A percentile compares a stretch with the other conserved stretches of the same genome.
Conservation (phyloP, 2,113 vertebrate species). For the Dicentrarchus labrax region DNA sequence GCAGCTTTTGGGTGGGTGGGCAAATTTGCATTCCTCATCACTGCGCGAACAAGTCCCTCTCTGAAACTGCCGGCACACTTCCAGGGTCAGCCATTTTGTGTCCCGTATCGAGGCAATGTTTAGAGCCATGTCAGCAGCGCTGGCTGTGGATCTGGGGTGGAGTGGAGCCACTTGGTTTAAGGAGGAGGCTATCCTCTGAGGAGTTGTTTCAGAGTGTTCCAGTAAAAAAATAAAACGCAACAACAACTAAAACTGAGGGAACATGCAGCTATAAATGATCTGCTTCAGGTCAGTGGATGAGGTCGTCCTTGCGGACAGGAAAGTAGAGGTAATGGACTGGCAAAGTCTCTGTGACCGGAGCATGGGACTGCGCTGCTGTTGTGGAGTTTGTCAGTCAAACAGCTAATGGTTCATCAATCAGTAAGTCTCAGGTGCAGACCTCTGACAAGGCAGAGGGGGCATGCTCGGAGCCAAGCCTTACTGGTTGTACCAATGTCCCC, state of each 20-base stretch:
- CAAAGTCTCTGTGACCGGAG: constrained; percentile 71
- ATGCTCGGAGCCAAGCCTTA: constrained; percentile 81
- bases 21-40: constrained; percentile 99
- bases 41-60: constrained; percentile 98
- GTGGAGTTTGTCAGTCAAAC: constrained; percentile 78
- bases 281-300: constrained; percentile 53
- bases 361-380: constrained; percentile 67
- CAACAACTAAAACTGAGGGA: constrained; percentile 49
- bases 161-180: constrained; percentile 54
- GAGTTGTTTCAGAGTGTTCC: constrained; percentile 34
- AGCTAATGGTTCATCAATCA: constrained; percentile 87
- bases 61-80: constrained; percentile 99
- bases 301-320: constrained; percentile 53
- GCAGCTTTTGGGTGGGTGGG: constrained; percentile 99
- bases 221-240: constrained; percentile 44
- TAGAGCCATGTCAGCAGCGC: constrained; percentile 90
- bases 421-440: constrained; percentile 83
- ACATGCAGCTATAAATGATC: constrained; percentile 55
- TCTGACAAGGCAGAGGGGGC: constrained; percentile 80
- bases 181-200: constrained; percentile 53
- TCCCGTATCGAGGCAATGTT: constrained; percentile 97
- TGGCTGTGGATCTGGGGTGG: constrained; percentile 55
- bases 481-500: constrained; percentile 41
- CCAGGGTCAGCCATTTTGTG: constrained; percentile 99
- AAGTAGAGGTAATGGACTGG: constrained; percentile 60